Evolutionary conservation across 2,888 invertebrate species (phyloP), one percentile per base, ranked within the genome.

Genomic region (Pterobdella sp.): DNA sequence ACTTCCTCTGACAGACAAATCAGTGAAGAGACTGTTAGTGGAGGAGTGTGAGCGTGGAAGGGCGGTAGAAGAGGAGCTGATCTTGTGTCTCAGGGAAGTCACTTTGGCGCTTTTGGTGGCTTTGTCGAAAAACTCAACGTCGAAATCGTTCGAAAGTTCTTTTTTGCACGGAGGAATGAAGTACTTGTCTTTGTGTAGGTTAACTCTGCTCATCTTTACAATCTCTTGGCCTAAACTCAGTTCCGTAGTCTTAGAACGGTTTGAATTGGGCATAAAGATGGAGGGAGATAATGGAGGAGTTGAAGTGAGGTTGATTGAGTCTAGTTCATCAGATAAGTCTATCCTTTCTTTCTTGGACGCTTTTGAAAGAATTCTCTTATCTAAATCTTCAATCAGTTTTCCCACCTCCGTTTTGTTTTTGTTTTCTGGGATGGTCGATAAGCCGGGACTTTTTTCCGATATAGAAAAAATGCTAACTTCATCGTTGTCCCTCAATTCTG

Each of bases 171-270:
- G 71, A n/a, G 71, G 71, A 29, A 71, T 35, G 26, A 71, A 71
- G 18, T 35, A 36, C 35, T 65, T 65, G 35, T 34, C 34, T 71
- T 31, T 60, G 0, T 32, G 34, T 32, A 56, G 26, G 29, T 69
- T 69, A 1, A 3, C 31, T 22, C 71, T 31, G 36, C 71, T 60
- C 52, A 35, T 71, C 22, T 63, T 32, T 10, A 71, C 71, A 29
- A 71, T 71, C 56, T 71, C 22, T 34, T 63, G 34, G 1, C 71
- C 71, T 26, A 71, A 32, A 63, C 71, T 71, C 35, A 71, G 1
- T 3, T 35, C 71, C 22, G 71, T 71, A 34, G 29, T 29, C 26
- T 22, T 26, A 31, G 71, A 71, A 18, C 60, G 60, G 26, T 32
- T 65, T n/a, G 65, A 34, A 31, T 65, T 26, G 18, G 60, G 26